phyloP scores from a whole-genome alignment of 2,797 vertebrate species.

The Aldrovandia affinis region DNA sequence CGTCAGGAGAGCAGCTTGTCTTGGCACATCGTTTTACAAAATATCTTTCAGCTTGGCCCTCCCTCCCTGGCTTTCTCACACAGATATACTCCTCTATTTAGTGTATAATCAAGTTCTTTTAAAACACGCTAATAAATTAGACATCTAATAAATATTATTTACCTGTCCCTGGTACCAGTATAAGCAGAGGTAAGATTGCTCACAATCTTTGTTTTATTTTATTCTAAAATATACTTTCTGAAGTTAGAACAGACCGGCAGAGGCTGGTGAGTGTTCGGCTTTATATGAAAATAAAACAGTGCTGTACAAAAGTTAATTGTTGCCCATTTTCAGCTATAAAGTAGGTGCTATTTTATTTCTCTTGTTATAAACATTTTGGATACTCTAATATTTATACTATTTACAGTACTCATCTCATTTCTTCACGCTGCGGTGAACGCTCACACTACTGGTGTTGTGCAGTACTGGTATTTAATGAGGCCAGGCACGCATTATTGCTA shows the following conservation, averaged over 20 bases:
- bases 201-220: not conserved
- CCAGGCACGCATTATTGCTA: not conserved
- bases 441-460: not conserved
- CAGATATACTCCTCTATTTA: not conserved
- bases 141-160: conserved; percentile 4
- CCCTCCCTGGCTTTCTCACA: not conserved
- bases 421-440: not conserved
- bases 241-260: not conserved
- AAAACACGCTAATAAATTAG: conserved; percentile 21
- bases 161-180: conserved; percentile 5
- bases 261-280: not conserved
- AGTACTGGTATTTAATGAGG: not conserved
- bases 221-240: not conserved
- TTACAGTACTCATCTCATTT: conserved; percentile 8
- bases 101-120: conserved; percentile 6
- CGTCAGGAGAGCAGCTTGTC: not conserved
- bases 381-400: not conserved
- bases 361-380: conserved; percentile 2
- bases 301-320: not conserved
- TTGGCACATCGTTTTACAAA: conserved; percentile 14
- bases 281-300: conserved; percentile 4
- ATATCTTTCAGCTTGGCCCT: not conserved
- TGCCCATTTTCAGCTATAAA: not conserved
- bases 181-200: not conserved
- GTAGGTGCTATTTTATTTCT: not conserved